A percentile compares a stretch with the other conserved stretches of the same genome.
Evolutionary conservation across 2,113 vertebrate genomes (phyloP).

Genomic region (Calidris pygmaea): DNA sequence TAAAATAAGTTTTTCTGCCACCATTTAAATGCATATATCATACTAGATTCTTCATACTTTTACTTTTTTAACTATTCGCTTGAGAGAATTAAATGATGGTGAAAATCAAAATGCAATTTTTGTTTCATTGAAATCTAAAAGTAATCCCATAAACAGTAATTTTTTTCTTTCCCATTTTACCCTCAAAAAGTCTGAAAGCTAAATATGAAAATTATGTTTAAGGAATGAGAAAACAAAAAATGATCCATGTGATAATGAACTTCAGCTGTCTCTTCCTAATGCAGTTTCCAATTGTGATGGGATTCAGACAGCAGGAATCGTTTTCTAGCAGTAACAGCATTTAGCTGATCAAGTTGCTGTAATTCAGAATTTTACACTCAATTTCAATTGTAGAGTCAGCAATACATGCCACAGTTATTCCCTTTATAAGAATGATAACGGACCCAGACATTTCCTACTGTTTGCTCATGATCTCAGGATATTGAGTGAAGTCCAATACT

Average conservation of each 20-base stretch:
- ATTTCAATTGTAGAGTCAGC: neutral
- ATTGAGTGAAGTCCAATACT: neutral
- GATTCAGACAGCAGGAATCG: neutral
- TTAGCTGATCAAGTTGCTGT: neutral
- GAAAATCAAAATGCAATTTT: neutral
- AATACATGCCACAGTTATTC: neutral
- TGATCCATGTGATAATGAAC: neutral
- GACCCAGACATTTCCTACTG: neutral
- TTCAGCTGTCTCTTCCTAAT: neutral
- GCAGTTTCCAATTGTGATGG: neutral
- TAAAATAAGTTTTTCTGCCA: constrained; percentile 32
- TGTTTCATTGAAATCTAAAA: neutral
- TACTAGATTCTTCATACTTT: neutral
- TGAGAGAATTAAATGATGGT: neutral
- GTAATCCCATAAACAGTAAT: neutral
- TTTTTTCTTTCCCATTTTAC: neutral
- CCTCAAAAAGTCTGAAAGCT: neutral
- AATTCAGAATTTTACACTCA: constrained; percentile 16
- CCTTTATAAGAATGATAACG: neutral
- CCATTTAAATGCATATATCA: neutral
- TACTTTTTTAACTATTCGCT: neutral
- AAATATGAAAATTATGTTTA: neutral
- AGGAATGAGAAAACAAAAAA: neutral
- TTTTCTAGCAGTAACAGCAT: neutral
- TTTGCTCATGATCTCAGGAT: neutral